Evolutionary conservation across 2,113 vertebrate species (phyloP), one percentile per base, ranked within the genome.

Genomic region (Coptodon bakossiorum): DNA sequence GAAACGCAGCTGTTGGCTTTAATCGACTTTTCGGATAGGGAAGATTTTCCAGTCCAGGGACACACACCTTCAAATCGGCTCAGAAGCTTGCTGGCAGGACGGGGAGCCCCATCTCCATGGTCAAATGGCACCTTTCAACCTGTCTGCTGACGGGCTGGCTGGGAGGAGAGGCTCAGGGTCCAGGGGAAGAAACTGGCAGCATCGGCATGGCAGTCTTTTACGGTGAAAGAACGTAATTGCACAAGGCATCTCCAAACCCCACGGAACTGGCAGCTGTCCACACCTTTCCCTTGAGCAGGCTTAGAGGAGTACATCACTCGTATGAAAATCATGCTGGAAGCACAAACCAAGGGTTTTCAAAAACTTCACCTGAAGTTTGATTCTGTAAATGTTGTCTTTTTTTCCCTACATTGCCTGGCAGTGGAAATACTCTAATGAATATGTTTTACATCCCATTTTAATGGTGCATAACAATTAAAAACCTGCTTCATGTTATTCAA

Each of bases 1-100:
- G 91, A 96, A 95, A 94, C 93, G 86, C 97, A 97, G 96, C 96
- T 97, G 96, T 93, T 95, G 93, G 94, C 95, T 96, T 96, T 95
- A 96, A 96, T 96, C 94, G 93, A 96, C 94, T 97, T 96, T 96
- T 94, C 89, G 93, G 94, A 93, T 94, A 82, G 92, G 91, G 89
- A 93, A 94, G 95, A 96, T 96, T 95, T 96, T 94, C 94, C 93
- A 90, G 86, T 95, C 92, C 94, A 89, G 91, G 89, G 94, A 95
- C 93, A 87, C 93, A 92, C 90, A 92, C 93, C 95, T 95, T 94
- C 92, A 96, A 96, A 96, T 96, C 95, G 91, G 91, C 95, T 96
- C 93, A 96, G 89, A 94, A 90, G 91, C 90, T 93, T 92, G 88
- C 93, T 96, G 96, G 96, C 96, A 96, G 91, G 79, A 66, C 71